Conservation (phyloP, 2,888 invertebrate genomes). For the Oscheius sp. region DNA sequence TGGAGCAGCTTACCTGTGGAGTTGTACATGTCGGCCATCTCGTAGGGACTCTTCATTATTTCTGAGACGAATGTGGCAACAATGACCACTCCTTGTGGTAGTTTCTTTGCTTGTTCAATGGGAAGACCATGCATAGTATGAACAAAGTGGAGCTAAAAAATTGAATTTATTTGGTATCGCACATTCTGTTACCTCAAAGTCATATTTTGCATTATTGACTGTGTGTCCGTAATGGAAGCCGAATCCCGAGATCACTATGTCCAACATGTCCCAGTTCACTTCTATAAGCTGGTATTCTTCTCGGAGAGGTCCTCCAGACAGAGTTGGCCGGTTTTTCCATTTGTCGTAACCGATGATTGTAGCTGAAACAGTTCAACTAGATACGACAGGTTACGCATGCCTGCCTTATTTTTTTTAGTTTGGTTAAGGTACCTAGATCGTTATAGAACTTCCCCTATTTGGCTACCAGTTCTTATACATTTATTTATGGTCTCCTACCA, state of each 20-base stretch:
- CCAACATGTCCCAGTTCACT: conserved; percentile 15
- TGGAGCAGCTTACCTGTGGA: background rate
- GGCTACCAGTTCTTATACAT: no score
- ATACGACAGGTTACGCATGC: background rate
- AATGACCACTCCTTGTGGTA: conserved; percentile 14
- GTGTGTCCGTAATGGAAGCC: conserved; percentile 24
- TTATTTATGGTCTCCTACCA: no score
- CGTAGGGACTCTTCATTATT: no score
- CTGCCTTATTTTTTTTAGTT: no score
- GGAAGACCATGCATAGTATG: conserved; percentile 9
- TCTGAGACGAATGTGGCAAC: conserved; percentile 15
- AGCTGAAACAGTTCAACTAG: conserved; percentile 5
- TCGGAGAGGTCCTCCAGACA: conserved; percentile 16
- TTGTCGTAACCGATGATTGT: conserved; percentile 18
- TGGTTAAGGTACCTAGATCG: no score
- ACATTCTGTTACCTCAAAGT: conserved; percentile 8
- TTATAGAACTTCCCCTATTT: no score
- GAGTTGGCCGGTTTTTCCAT: conserved; percentile 8
- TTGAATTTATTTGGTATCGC: background rate
- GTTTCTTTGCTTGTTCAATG: conserved; percentile 1
- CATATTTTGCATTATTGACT: conserved; percentile 6
- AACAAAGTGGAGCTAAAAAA: conserved; percentile 22
- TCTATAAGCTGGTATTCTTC: conserved; percentile 17
- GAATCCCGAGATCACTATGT: background rate
- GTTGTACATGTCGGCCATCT: no score